A percentile compares a stretch with the other conserved stretches of the same genome.
These are phyloP conservation scores for Myodes glareolus DNA, from an alignment of 2,113 vertebrate species.

Conservation along the genomic window DNA sequence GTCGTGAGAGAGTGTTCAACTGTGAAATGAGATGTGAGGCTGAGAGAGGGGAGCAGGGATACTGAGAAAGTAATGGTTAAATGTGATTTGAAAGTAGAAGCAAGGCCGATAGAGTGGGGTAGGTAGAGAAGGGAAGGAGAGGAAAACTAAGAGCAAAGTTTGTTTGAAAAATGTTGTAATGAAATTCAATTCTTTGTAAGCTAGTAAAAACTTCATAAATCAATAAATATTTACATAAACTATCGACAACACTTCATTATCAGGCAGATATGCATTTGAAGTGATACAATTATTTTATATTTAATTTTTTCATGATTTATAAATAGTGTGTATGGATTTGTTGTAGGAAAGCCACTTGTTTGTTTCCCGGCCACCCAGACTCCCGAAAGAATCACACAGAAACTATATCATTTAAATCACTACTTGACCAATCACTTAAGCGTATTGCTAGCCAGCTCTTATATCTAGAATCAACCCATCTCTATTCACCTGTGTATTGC, in stretches of 20 bases:
- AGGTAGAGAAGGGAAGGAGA: no score
- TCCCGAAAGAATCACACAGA: no score
- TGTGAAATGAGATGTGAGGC: no score
- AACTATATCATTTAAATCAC: no score
- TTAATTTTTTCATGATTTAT: no score
- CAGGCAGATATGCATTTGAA: not conserved
- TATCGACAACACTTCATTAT: not conserved
- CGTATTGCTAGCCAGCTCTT: no score
- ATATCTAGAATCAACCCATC: no score
- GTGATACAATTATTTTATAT: not conserved
- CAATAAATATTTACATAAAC: not conserved
- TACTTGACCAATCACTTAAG: no score
- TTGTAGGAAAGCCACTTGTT: no score
- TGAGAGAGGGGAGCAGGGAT: not conserved
- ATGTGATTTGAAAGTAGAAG: not conserved
- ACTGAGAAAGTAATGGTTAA: not conserved
- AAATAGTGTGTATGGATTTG: not conserved
- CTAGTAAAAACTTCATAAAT: not conserved
- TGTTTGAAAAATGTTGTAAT: not conserved
- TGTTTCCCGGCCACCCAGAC: no score
- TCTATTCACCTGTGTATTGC: no score
- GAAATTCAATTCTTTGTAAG: not conserved
- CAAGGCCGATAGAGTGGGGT: no score
- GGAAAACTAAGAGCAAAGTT: not conserved
- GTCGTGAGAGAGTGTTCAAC: not conserved